Conservation (phyloP, 2,797 vertebrate genomes). For the Falco biarmicus region DNA sequence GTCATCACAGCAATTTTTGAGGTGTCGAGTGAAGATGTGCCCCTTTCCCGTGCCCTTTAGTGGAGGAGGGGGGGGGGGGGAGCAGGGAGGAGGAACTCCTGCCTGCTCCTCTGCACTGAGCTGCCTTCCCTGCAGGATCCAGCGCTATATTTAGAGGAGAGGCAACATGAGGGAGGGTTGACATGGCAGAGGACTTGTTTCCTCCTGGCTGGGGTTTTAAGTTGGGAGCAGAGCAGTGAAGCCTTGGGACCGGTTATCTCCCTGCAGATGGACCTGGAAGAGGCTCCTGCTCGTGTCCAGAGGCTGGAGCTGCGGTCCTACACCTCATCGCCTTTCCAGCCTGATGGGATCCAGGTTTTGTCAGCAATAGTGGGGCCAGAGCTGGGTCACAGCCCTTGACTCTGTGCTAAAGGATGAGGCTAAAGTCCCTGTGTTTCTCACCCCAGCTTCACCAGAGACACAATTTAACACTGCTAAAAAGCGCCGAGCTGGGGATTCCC, state of each 20-base stretch:
- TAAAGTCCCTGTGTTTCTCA: not conserved
- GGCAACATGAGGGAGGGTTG: not conserved
- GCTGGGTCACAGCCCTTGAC: not conserved
- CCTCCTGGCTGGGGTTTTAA: not conserved
- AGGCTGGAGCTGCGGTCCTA: not conserved
- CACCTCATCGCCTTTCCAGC: fast-evolving
- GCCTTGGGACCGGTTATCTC: not conserved
- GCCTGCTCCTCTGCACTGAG: not conserved
- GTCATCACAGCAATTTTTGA: not conserved
- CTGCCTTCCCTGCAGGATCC: not conserved
- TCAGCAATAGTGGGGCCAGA: not conserved
- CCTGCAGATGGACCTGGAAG: fast-evolving
- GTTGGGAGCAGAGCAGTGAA: not conserved
- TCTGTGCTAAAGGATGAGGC: not conserved
- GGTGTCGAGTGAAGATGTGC: not conserved
- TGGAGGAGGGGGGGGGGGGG: too few species aligned
- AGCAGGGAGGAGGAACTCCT: not conserved
- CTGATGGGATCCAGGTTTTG: not conserved
- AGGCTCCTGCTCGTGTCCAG: not conserved
- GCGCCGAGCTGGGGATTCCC: not conserved
- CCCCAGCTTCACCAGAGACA: not conserved
- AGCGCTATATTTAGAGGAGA: not conserved
- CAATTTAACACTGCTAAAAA: fast-evolving
- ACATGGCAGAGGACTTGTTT: not conserved
- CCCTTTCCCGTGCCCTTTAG: not conserved